Base-by-base conservation (phyloP, 1,140 invertebrate genomes). In the Gryllus bimaculatus region DNA sequence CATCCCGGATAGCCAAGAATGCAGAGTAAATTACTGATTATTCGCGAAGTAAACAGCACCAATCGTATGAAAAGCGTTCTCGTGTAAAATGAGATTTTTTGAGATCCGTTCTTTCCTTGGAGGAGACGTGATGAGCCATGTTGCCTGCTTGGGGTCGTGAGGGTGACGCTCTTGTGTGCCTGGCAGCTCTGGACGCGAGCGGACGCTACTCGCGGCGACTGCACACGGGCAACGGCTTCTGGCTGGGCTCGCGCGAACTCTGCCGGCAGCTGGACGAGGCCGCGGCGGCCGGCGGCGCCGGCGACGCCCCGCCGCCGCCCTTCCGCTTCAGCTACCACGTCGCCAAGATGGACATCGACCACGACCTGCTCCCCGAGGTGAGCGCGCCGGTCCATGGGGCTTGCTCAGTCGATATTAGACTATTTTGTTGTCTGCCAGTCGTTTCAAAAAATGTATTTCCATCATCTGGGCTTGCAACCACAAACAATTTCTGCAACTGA, bases 181-280 rank as follows among this genome's bases (percentile, higher is more conserved):
- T 7, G 10, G 54, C 77, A 89, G 88, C 86, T 81, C 79, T 89
- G 13, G 88, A 89, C 79, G 83, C 87, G 7, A 89, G 87, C 78
- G 89, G 89, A 0, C 80, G 81, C 77, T 85, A 87, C 26, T 82
- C 81, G 5, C 21, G 84, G 0, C 87, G 87, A 8, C 87, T 89
- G 54, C 78, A 86, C 8, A 86, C 85, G 39, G 88, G 88, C 5
- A 87, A 88, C 79, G 89, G 88, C 81, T 86, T 85, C 73, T 89
- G 88, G 88, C 3, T 88, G 26, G 89, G 89, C 0, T 83, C 82
- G n/a, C 79, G 81, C 20, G 83, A 73, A 8, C 85, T 88, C 20
- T 89, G 88, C 79, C 8, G 83, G 0, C 84, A 87, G 13, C 82
- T 85, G 78, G 78, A 75, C 48, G 20, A 26, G 47, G 49, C 75